Conservation (phyloP, 2,797 vertebrate species). For the Premnoplex brunnescens region DNA sequence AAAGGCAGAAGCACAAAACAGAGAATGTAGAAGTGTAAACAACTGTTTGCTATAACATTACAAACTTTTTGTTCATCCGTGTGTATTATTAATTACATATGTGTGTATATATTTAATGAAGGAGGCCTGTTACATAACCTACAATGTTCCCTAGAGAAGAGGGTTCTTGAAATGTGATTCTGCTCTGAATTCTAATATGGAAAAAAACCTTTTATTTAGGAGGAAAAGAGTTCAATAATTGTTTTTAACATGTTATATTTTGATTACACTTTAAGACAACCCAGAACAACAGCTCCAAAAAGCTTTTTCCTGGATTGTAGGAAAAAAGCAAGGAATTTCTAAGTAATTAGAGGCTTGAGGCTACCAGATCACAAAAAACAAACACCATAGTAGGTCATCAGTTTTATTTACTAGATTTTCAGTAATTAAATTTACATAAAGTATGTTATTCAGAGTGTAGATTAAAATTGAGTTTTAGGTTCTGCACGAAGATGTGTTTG, state of each 20-base stretch:
- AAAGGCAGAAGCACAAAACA: background rate
- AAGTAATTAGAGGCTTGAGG: background rate
- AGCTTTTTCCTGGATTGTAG: background rate
- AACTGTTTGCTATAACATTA: background rate
- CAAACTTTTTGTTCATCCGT: background rate
- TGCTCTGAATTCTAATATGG: background rate
- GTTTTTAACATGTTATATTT: background rate
- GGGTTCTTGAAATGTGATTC: background rate
- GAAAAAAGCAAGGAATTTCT: background rate
- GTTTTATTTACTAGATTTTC: background rate
- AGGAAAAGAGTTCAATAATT: background rate
- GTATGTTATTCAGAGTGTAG: background rate
- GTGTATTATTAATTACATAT: background rate
- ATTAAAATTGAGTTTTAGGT: background rate
- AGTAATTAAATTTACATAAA: background rate
- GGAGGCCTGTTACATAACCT: background rate
- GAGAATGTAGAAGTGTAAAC: background rate
- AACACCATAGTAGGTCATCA: background rate
- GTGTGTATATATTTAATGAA: background rate
- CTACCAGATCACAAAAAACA: background rate
- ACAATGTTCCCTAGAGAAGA: background rate
- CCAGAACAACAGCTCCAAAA: background rate
- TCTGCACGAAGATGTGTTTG: background rate
- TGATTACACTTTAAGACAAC: background rate
- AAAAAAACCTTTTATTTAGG: background rate